Evolutionary conservation across 2,113 vertebrate species (phyloP).

Genomic region (Fukomys damarensis): DNA sequence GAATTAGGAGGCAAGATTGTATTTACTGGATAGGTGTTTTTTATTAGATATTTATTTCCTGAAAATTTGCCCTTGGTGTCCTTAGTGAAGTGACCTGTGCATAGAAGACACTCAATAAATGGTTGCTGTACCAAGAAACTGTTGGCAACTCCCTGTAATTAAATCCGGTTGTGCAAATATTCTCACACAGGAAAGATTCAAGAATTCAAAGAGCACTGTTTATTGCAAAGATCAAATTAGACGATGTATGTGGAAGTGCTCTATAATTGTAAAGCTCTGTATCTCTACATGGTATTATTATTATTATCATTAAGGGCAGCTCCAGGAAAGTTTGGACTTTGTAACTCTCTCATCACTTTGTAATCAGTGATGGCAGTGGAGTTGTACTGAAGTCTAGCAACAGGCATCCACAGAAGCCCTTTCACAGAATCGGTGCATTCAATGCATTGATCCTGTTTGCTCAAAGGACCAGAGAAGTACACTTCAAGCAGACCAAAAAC

Average conservation of each 20-base stretch:
- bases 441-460: not conserved
- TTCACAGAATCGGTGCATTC: not conserved
- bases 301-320: constrained; percentile 20
- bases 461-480: not conserved
- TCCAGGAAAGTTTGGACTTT: constrained; percentile 31
- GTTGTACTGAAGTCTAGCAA: not conserved
- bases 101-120: not conserved
- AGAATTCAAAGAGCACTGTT: not conserved
- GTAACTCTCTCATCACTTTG: no score
- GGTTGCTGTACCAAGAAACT: not conserved
- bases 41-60: not conserved
- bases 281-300: not conserved
- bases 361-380: not conserved
- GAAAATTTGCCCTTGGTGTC: not conserved
- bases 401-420: not conserved
- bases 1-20: not conserved
- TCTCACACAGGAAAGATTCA: constrained; percentile 38
- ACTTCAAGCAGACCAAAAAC: not conserved
- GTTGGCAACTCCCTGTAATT: not conserved
- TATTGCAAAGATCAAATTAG: not conserved
- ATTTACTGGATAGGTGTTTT: not conserved
- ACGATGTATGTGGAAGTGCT: not conserved
- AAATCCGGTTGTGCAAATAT: not conserved
- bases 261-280: not conserved
- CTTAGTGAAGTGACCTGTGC: not conserved